Base-by-base conservation (phyloP, 2,888 invertebrate species). In the Blastobasis adustella region DNA sequence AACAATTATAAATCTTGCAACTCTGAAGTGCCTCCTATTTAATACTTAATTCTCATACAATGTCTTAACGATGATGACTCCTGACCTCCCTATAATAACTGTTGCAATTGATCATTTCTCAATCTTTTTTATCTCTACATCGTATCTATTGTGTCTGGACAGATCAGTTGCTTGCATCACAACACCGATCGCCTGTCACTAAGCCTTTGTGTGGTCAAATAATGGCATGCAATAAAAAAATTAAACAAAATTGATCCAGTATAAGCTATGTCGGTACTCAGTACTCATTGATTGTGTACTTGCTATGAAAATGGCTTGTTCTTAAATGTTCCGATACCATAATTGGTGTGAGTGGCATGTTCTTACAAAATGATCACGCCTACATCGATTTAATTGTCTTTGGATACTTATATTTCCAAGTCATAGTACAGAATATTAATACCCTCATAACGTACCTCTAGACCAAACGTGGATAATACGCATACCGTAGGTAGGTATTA, bases 291-390 rank as follows among this genome's bases (percentile, higher is more conserved):
- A 42, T 48, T 23, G 47, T 41, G 38, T 39, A 39, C 10, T 47
- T 9, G 10, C 40, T 10, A 37, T 38, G 10, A 10, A 40, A 47
- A 47, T 47, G 6, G 37, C 40, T 23, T 5, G 23, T 47, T 51
- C 51, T 52, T 58, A 50, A n/a, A 54, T 59, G 49, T 61, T 58
- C 54, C 55, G 45, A 9, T 44, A 52, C 57, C 59, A 63, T 60
- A 71, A 73, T 74, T 67, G 66, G 68, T 67, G 63, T 63, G 10
- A 61, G 64, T 62, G 61, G 56, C 59, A 50, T 54, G 59, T 61
- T 23, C 63, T 69, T 66, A 65, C 63, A 62, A 67, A 67, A 61
- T 53, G 53, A 23, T 57, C 64, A 72, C 76, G 57, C 63, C 52
- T 49, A 58, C 55, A 63, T 67, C 64, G 57, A 63, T 60, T 51